Evolutionary conservation across 2,888 invertebrate species (phyloP).

Genomic region (Azorinus chamasolen): DNA sequence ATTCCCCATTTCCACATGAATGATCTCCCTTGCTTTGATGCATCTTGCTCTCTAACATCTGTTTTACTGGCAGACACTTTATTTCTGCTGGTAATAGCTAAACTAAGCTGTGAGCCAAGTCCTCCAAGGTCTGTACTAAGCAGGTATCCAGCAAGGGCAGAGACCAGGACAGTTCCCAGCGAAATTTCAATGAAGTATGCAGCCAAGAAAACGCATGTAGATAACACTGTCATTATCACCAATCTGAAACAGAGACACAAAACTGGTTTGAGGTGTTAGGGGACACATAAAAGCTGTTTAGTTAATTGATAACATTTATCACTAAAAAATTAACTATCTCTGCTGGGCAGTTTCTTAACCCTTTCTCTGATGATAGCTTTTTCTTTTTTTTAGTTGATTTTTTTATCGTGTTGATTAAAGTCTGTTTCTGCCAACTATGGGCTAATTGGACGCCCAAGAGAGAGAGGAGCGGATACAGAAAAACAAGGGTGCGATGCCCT

Average conservation of each 20-base stretch:
- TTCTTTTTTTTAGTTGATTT: too few species aligned
- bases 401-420: too few species aligned
- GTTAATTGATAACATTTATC: too few species aligned
- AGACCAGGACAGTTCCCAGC: constrained; percentile 76
- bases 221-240: constrained; percentile 72
- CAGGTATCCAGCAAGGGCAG: constrained; percentile 79
- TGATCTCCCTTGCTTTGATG: constrained; percentile 32
- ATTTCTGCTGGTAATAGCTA: constrained; percentile 64
- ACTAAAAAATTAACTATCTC: too few species aligned
- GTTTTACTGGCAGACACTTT: constrained; percentile 64
- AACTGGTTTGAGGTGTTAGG: too few species aligned
- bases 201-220: constrained; percentile 76
- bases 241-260: constrained; percentile 69
- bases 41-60: constrained; percentile 28
- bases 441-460: too few species aligned
- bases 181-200: constrained; percentile 76
- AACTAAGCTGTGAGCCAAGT: constrained; percentile 74
- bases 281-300: too few species aligned
- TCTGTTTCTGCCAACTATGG: too few species aligned
- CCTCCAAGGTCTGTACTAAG: constrained; percentile 82
- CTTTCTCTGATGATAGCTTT: too few species aligned
- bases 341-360: too few species aligned
- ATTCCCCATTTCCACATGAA: constrained; percentile 82
- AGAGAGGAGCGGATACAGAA: too few species aligned
- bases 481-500: too few species aligned